Evolutionary conservation across 2,113 vertebrate species (phyloP).

Genomic region (Dicaeum eximium): DNA sequence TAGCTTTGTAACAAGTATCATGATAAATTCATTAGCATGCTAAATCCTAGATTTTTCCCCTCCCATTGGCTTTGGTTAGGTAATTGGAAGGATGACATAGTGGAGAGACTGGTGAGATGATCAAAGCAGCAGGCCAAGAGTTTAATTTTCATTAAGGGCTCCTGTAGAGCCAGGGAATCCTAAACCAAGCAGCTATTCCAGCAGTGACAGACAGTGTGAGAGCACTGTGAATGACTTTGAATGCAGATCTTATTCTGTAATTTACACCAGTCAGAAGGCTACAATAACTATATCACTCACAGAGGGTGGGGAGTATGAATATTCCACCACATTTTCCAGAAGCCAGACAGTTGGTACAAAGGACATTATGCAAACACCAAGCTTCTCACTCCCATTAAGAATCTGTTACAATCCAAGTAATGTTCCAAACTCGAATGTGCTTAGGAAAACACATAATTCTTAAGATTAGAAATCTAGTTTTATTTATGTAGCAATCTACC

Average conservation of each 20-base stretch:
- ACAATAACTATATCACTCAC: background rate
- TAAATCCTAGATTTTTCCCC: background rate
- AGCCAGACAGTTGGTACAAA: background rate
- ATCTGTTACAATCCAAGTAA: background rate
- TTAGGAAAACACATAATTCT: background rate
- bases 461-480: background rate
- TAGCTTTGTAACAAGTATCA: background rate
- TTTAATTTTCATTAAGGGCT: slow-evolving; percentile 1
- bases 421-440: background rate
- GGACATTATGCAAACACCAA: background rate
- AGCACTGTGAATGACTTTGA: background rate
- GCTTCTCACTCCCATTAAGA: background rate
- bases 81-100: background rate
- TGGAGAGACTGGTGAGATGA: background rate
- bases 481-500: background rate
- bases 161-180: background rate
- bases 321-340: slow-evolving; percentile 16
- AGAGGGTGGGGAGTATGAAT: background rate
- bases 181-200: background rate
- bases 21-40: background rate
- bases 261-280: slow-evolving; percentile 5
- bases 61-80: background rate
- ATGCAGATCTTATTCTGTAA: slow-evolving; percentile 11
- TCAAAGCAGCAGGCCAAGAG: background rate
- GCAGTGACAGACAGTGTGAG: background rate